Conservation (phyloP, 2,797 vertebrate genomes). For the Falco columbarius region DNA sequence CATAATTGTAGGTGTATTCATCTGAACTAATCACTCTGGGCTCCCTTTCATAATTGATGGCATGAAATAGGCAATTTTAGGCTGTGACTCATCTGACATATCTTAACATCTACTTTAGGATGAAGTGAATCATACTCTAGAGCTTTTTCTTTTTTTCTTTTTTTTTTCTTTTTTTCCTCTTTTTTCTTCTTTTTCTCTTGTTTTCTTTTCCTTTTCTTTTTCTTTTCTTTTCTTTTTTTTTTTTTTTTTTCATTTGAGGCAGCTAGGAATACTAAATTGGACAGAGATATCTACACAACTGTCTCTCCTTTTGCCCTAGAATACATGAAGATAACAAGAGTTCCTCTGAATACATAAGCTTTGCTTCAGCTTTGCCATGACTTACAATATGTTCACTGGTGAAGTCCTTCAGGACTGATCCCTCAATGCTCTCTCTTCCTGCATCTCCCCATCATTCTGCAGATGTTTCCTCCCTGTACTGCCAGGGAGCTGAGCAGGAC, state of each 20-base stretch:
- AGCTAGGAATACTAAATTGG: neutral
- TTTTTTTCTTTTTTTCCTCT: neutral
- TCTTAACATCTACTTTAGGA: constrained; percentile 38
- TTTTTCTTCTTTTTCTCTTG: neutral
- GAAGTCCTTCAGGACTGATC: neutral
- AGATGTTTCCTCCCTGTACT: neutral
- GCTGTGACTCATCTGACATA: constrained; percentile 40
- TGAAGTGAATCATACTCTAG: constrained; percentile 33
- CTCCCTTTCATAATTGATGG: constrained; percentile 27
- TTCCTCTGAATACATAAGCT: neutral
- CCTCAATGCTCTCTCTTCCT: neutral
- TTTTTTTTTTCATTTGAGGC: neutral
- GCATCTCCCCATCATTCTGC: neutral
- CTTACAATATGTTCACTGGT: neutral
- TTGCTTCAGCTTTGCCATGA: neutral
- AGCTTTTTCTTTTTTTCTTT: neutral
- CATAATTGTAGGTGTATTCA: constrained; percentile 29
- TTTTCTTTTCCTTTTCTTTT: too few relatives aligned
- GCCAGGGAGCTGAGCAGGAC: neutral
- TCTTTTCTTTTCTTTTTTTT: neutral
- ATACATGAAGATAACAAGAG: neutral
- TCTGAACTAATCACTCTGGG: neutral
- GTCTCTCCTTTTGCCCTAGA: neutral
- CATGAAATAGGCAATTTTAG: constrained; percentile 36
- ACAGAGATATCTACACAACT: neutral